Conservation (phyloP, 2,888 invertebrate genomes). For the Bembecia ichneumoniformis region DNA sequence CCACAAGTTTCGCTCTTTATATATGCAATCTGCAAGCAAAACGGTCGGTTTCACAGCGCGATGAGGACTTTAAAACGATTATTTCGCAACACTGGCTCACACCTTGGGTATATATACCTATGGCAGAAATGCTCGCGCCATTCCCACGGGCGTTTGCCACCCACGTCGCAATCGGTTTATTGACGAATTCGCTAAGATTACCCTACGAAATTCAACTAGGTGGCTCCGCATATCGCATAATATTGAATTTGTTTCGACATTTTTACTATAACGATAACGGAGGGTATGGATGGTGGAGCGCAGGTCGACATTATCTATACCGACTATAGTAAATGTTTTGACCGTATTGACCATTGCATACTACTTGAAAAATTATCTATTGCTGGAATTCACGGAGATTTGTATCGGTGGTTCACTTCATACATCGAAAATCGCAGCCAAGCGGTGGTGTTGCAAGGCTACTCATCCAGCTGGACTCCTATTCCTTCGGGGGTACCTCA, state of each 20-base stretch:
- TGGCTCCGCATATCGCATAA: neutral
- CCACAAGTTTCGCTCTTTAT: constrained; percentile 17
- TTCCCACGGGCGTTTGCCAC: constrained; percentile 34
- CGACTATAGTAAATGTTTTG: too few species aligned
- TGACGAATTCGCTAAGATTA: constrained; percentile 34
- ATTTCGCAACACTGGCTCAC: constrained; percentile 26
- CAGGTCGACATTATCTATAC: too few species aligned
- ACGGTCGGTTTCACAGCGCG: constrained; percentile 12
- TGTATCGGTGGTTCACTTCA: too few species aligned
- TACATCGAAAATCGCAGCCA: too few species aligned
- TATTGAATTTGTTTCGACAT: neutral
- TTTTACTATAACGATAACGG: too few species aligned
- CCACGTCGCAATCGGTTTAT: constrained; percentile 28
- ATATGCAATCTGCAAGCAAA: constrained; percentile 17
- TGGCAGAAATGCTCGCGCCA: constrained; percentile 28
- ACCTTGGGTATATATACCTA: constrained; percentile 15
- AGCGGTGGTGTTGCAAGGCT: too few species aligned
- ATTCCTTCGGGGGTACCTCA: too few species aligned
- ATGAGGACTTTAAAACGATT: constrained; percentile 28
- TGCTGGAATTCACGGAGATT: too few species aligned
- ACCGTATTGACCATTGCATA: too few species aligned
- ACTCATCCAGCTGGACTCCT: too few species aligned
- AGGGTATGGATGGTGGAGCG: too few species aligned
- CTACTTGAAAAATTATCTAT: too few species aligned
- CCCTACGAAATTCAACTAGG: constrained; percentile 15